Evolutionary conservation across 2,113 vertebrate genomes (phyloP).

Genomic region (Sebastes schlegelii): DNA sequence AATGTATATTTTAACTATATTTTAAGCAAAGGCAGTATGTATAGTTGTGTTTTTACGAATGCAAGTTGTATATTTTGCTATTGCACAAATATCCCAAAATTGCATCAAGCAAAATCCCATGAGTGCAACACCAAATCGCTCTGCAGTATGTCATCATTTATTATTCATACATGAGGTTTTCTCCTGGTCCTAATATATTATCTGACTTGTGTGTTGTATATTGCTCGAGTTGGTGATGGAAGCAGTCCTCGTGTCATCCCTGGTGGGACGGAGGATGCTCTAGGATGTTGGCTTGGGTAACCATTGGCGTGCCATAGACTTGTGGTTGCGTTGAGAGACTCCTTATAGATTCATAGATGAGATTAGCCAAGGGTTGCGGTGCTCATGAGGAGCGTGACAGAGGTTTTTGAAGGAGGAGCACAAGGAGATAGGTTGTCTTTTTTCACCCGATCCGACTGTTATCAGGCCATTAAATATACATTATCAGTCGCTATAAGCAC

Average conservation of each 20-base stretch:
- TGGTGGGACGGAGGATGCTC: constrained; percentile 20
- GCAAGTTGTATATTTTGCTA: not conserved
- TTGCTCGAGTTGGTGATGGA: not conserved
- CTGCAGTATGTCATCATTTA: not conserved
- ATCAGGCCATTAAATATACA: too few species aligned
- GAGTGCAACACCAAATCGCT: not conserved
- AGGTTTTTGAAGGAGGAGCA: constrained; percentile 3
- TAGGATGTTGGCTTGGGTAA: constrained; percentile 24
- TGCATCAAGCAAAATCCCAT: not conserved
- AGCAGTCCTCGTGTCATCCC: constrained; percentile 8
- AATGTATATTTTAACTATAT: not conserved
- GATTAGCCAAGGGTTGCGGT: constrained; percentile 41
- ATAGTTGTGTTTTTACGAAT: not conserved
- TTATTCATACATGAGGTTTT: constrained; percentile 12
- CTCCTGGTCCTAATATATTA: constrained; percentile 3
- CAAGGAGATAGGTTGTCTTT: not conserved
- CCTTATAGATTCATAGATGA: constrained; percentile 41
- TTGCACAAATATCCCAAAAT: not conserved
- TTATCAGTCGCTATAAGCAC: too few species aligned
- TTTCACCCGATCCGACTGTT: not conserved
- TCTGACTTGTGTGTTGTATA: not conserved
- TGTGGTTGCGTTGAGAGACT: constrained; percentile 21
- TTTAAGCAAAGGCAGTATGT: not conserved
- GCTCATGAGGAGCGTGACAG: constrained; percentile 14
- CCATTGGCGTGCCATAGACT: constrained; percentile 6